Conservation (phyloP, 2,888 invertebrate genomes). For the Cerastis leucographa region DNA sequence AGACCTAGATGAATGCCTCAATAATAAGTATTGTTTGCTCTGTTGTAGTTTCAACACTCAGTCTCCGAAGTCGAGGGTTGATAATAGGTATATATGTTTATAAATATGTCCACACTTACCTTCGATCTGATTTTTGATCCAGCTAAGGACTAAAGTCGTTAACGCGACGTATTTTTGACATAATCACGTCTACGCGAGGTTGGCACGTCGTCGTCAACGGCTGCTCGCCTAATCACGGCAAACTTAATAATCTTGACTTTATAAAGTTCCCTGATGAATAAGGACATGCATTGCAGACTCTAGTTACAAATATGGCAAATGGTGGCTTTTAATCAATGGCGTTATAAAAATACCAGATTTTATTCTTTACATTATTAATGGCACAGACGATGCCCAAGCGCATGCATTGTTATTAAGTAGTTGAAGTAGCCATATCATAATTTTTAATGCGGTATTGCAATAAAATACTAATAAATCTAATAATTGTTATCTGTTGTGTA, state of each 20-base stretch:
- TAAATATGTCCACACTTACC: too few species aligned
- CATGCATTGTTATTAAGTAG: background rate
- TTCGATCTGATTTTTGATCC: background rate
- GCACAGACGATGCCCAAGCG: background rate
- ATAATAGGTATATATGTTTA: too few species aligned
- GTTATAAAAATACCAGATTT: conserved; percentile 24
- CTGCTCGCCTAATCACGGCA: background rate
- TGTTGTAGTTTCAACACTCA: background rate
- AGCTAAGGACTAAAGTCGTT: background rate
- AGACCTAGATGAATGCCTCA: background rate
- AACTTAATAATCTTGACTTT: conserved; percentile 3
- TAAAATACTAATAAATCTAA: conserved; percentile 16
- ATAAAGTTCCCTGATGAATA: conserved; percentile 4
- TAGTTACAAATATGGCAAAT: conserved; percentile 30
- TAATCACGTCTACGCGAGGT: background rate
- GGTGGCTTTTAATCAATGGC: conserved; percentile 11
- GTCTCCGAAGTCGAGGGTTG: background rate
- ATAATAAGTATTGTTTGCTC: background rate
- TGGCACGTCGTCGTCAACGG: background rate
- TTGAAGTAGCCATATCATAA: background rate
- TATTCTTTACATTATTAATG: conserved; percentile 11
- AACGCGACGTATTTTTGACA: background rate
- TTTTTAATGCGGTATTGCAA: conserved; percentile 3
- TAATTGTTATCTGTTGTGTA: background rate
- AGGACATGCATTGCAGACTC: background rate